A percentile compares a stretch with the other conserved stretches of the same genome.
phyloP scores from a whole-genome alignment of 2,113 vertebrate genomes.

The Thalassarche chlororhynchos region DNA sequence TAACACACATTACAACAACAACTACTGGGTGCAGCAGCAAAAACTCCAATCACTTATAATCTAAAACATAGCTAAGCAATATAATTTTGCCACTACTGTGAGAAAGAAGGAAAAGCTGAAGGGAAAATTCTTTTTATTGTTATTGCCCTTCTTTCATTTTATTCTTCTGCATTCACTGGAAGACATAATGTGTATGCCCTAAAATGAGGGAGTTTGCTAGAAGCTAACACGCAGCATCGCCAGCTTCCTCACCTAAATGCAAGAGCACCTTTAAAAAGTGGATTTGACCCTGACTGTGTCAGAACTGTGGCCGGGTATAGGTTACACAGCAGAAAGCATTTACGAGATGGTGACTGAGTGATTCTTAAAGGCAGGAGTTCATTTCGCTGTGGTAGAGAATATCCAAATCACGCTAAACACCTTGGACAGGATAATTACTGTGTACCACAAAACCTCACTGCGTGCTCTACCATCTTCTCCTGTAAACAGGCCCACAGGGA shows the following conservation, averaged over 20 bases:
- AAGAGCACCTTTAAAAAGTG: neutral
- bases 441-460: neutral
- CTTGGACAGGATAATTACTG: neutral
- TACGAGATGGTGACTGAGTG: neutral
- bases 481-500: neutral
- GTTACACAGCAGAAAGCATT: neutral
- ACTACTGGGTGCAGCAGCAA: neutral
- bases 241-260: neutral
- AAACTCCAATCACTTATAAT: neutral
- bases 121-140: neutral
- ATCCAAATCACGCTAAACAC: neutral
- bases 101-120: constrained; percentile 6
- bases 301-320: neutral
- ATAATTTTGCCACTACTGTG: neutral
- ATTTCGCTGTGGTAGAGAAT: neutral
- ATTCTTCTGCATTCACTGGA: neutral
- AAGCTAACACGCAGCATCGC: neutral
- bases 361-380: neutral
- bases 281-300: neutral
- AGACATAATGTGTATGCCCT: neutral
- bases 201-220: neutral
- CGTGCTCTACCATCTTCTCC: neutral
- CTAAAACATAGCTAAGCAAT: neutral
- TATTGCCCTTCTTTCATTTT: neutral
- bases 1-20: neutral